A percentile compares a stretch with the other conserved stretches of the same genome.
Conservation (phyloP, 2,113 vertebrate genomes). For the Laterallus jamaicensis region DNA sequence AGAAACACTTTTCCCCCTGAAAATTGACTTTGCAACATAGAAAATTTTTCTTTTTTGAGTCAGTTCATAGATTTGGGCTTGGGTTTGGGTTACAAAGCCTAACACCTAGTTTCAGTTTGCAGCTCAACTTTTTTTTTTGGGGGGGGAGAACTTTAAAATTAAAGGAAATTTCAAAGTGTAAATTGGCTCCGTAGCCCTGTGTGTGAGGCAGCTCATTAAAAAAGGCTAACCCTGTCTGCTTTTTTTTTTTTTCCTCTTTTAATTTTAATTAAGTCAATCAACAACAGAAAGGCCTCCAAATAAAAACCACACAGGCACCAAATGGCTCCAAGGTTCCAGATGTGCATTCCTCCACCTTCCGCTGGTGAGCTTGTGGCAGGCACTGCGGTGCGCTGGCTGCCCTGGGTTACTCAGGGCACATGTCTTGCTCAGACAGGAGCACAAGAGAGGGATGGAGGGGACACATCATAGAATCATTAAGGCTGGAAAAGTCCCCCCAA, state of each 20-base stretch:
- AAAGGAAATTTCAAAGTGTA: background rate
- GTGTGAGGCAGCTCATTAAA: background rate
- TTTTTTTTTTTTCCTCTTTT: background rate
- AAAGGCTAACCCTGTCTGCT: background rate
- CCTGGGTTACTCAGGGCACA: background rate
- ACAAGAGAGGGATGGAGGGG: background rate
- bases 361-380: background rate
- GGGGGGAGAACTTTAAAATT: background rate
- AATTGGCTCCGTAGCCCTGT: background rate
- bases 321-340: background rate
- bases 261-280: constrained; percentile 31
- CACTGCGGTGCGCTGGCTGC: fast-evolving
- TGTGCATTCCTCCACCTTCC: constrained; percentile 37
- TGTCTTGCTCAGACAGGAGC: fast-evolving
- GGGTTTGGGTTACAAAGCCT: background rate
- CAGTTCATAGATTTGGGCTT: background rate
- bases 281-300: constrained; percentile 4
- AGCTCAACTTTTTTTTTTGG: background rate
- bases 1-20: background rate
- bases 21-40: background rate
- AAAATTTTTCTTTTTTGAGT: background rate
- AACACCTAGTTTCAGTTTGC: background rate
- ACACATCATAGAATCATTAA: no score
- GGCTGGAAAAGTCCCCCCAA: no score
- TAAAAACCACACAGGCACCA: constrained; percentile 15